Conservation (phyloP, 2,888 invertebrate genomes). For the Chironomus tentans region DNA sequence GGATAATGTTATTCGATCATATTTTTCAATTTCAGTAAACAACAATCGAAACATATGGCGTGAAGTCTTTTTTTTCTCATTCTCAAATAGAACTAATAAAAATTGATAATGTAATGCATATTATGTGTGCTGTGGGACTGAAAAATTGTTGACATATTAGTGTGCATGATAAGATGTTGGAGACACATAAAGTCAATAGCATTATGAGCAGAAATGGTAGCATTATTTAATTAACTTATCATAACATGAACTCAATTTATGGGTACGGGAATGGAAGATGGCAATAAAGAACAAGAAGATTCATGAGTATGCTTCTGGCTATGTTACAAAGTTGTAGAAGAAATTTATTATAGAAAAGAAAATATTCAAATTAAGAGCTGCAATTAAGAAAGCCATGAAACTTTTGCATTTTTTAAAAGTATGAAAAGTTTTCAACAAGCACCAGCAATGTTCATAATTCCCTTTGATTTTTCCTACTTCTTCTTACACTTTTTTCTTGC, state of each 20-base stretch:
- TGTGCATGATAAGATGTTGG: neutral
- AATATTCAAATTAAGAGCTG: slow-evolving; percentile 7
- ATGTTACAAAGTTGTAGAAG: neutral
- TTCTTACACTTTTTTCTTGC: neutral
- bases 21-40: neutral
- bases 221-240: slow-evolving; percentile 6
- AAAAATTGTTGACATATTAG: neutral
- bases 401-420: neutral
- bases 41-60: neutral
- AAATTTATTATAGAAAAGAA: neutral
- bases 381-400: neutral
- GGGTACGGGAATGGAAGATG: neutral
- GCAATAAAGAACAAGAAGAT: neutral
- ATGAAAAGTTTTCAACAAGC: neutral
- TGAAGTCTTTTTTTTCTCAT: neutral
- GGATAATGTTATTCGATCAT: neutral
- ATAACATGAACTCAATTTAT: neutral
- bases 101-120: neutral
- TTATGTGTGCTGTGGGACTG: too few relatives aligned
- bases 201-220: neutral
- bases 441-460: slow-evolving; percentile 6
- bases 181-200: neutral
- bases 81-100: neutral
- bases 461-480: neutral
- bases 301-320: neutral